These are phyloP conservation scores for Ceramica pisi DNA, from an alignment of 2,888 invertebrate genomes.

Conservation along the genomic window DNA sequence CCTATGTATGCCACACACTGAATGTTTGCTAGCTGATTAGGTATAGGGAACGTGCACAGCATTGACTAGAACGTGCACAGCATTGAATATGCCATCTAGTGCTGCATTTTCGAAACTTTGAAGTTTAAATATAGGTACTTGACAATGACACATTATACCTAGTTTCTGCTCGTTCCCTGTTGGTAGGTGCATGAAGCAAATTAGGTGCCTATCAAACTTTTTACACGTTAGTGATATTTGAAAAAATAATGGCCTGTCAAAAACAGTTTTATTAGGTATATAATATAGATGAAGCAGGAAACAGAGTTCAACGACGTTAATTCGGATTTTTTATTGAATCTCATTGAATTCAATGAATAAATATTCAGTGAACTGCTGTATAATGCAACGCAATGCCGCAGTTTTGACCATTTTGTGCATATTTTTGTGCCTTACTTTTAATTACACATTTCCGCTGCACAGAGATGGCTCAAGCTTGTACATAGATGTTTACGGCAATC, in stretches of 20 bases:
- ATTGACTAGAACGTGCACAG: too few species aligned
- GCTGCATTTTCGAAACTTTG: too few species aligned
- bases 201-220: constrained; percentile 15
- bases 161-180: too few species aligned
- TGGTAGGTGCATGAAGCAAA: too few species aligned
- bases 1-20: too few species aligned
- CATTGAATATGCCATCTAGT: too few species aligned
- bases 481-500: constrained; percentile 41
- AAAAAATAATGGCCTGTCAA: constrained; percentile 20
- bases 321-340: constrained; percentile 22
- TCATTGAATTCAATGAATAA: constrained; percentile 51
- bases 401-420: constrained; percentile 74
- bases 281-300: neutral
- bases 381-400: constrained; percentile 77
- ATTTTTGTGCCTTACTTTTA: constrained; percentile 79
- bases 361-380: constrained; percentile 49
- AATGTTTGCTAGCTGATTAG: too few species aligned
- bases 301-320: constrained; percentile 4
- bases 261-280: constrained; percentile 1
- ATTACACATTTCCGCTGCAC: constrained; percentile 82
- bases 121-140: too few species aligned
- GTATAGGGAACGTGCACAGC: too few species aligned
- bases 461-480: constrained; percentile 67
- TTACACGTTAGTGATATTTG: constrained; percentile 10
- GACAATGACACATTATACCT: too few species aligned